Conservation (phyloP, 2,888 invertebrate species). For the Sturmia bella region DNA sequence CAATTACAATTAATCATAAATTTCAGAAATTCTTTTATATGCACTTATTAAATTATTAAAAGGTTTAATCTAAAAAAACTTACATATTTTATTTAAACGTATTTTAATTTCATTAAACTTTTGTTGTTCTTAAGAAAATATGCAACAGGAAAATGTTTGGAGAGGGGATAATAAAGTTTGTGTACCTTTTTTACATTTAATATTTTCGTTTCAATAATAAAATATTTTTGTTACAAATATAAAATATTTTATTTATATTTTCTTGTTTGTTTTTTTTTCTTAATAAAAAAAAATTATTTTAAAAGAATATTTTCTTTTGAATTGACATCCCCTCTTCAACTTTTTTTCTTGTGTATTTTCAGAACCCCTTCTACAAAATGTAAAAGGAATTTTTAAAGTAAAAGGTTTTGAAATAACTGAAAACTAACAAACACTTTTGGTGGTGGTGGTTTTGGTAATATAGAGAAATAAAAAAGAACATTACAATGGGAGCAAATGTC, state of each 20-base stretch:
- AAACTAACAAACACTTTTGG: slow-evolving; percentile 59
- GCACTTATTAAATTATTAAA: no score
- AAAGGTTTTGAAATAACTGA: slow-evolving; percentile 39
- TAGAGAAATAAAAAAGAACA: slow-evolving; percentile 71
- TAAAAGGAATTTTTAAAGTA: slow-evolving; percentile 45
- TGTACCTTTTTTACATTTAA: slow-evolving; percentile 52
- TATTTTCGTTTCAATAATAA: slow-evolving; percentile 43
- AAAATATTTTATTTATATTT: slow-evolving; percentile 70
- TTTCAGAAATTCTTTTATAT: background rate
- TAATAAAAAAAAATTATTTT: slow-evolving; percentile 70
- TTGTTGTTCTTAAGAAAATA: slow-evolving; percentile 63
- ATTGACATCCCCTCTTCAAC: slow-evolving; percentile 80
- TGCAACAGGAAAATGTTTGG: slow-evolving; percentile 74
- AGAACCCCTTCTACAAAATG: slow-evolving; percentile 72
- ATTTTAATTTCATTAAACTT: slow-evolving; percentile 1
- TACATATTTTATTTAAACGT: no score
- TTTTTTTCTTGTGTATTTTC: slow-evolving; percentile 79
- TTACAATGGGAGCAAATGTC: slow-evolving; percentile 94
- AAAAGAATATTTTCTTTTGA: slow-evolving; percentile 56
- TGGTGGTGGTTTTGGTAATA: slow-evolving; percentile 67
- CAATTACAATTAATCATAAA: background rate
- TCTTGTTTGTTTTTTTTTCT: slow-evolving; percentile 14
- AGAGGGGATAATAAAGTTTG: slow-evolving; percentile 79
- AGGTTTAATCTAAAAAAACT: no score
- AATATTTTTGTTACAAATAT: slow-evolving; percentile 55